Percentiles rank a stretch among this genome's conserved stretches.
Conservation (phyloP, 2,888 invertebrate genomes). For the Sminthurides aquaticus region DNA sequence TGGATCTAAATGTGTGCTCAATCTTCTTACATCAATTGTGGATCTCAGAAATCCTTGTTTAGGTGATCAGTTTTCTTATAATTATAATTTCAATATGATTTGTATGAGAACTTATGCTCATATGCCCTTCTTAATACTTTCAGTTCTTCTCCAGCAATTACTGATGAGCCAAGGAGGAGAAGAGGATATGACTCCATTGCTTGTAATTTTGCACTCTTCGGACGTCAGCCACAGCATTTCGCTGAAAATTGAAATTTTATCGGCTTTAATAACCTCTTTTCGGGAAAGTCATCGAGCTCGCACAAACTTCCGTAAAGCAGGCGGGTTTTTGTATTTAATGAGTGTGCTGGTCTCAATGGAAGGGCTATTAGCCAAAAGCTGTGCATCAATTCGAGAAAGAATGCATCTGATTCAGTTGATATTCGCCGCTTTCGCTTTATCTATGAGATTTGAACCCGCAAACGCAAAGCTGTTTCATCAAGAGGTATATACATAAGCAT, state of each 20-base stretch:
- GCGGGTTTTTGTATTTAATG: slow-evolving; percentile 95
- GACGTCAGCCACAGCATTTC: slow-evolving; percentile 64
- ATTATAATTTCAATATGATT: no score
- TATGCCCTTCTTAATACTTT: no score
- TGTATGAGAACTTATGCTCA: no score
- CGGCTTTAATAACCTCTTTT: slow-evolving; percentile 77
- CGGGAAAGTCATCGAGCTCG: slow-evolving; percentile 93
- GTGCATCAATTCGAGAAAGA: slow-evolving; percentile 52
- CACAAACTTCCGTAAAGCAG: slow-evolving; percentile 93
- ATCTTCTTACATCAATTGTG: slow-evolving; percentile 72
- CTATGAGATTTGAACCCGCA: slow-evolving; percentile 98
- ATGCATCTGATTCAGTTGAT: slow-evolving; percentile 75
- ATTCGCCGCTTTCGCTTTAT: slow-evolving; percentile 89
- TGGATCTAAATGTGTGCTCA: slow-evolving; percentile 85
- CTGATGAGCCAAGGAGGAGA: slow-evolving; percentile 87
- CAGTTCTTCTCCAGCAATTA: slow-evolving; percentile 76
- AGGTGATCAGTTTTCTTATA: no score
- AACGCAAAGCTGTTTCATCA: slow-evolving; percentile 97
- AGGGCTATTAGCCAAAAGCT: slow-evolving; percentile 56
- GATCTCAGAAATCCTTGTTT: slow-evolving; percentile 70
- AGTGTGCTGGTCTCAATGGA: slow-evolving; percentile 88
- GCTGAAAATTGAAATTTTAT: slow-evolving; percentile 82
- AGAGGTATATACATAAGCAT: no score
- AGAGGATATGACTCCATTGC: slow-evolving; percentile 87
- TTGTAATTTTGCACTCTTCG: slow-evolving; percentile 86